Evolutionary conservation across 2,797 vertebrate genomes (phyloP).

Genomic region (Phalanger gymnotis): DNA sequence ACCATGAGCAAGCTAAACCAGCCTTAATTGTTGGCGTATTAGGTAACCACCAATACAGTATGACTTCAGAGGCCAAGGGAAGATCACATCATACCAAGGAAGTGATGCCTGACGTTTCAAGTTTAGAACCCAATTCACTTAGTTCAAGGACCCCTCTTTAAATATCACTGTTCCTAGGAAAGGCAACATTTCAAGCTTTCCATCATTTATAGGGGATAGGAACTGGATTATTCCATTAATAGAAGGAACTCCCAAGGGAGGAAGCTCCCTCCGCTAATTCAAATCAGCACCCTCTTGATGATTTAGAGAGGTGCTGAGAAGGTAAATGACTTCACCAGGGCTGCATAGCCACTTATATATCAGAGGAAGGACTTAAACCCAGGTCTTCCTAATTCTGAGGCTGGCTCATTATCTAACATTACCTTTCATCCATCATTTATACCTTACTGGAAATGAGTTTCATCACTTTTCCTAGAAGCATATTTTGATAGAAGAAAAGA

Average conservation of each 20-base stretch:
- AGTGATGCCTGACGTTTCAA: slow-evolving; percentile 1
- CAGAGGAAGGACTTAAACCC: not conserved
- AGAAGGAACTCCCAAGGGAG: not conserved
- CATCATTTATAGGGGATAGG: not conserved
- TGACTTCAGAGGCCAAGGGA: not conserved
- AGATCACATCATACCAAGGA: slow-evolving; percentile 13
- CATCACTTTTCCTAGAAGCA: not conserved
- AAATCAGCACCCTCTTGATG: not conserved
- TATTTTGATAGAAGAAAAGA: slow-evolving; percentile 6
- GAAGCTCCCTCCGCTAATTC: not conserved
- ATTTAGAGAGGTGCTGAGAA: not conserved
- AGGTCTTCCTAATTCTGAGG: not conserved
- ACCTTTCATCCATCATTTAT: not conserved
- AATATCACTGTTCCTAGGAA: not conserved
- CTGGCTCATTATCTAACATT: not conserved
- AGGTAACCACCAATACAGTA: not conserved
- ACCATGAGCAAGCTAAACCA: not conserved
- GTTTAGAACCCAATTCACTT: not conserved
- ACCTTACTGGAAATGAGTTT: not conserved
- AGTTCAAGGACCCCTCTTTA: not conserved
- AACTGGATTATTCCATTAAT: not conserved
- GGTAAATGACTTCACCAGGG: not conserved
- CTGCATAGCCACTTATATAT: not conserved
- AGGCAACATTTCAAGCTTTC: not conserved
- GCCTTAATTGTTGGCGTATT: not conserved